A percentile compares a stretch with the other conserved stretches of the same genome.
phyloP scores from a whole-genome alignment of 2,113 vertebrate genomes.

The Peucedramus taeniatus region DNA sequence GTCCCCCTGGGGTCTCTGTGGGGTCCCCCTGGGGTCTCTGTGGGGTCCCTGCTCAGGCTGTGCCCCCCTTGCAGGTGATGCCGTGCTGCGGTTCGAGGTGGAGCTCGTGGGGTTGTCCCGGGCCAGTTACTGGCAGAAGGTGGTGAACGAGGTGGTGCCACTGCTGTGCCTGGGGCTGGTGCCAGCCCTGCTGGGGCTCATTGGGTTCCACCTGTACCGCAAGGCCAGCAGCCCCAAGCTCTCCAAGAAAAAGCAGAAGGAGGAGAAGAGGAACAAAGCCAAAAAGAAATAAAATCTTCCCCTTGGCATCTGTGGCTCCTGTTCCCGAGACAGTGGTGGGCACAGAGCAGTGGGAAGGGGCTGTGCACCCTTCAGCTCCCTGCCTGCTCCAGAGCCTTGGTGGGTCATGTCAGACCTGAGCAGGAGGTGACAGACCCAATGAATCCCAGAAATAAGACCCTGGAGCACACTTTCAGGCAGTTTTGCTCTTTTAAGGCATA shows the following conservation, averaged over 20 bases:
- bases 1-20: neutral
- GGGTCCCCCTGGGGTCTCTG: neutral
- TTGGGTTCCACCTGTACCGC: slow-evolving; percentile 90
- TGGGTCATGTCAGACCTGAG: neutral
- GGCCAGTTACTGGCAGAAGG: slow-evolving; percentile 86
- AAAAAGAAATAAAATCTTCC: slow-evolving; percentile 75
- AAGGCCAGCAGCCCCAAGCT: slow-evolving; percentile 81
- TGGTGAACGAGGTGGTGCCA: slow-evolving; percentile 84
- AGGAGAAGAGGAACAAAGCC: slow-evolving; percentile 93
- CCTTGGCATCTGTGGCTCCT: neutral
- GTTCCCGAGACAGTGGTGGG: neutral
- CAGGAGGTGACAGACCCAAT: fast-evolving
- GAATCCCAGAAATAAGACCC: neutral
- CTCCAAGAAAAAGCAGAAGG: slow-evolving; percentile 91
- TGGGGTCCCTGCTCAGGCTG: neutral
- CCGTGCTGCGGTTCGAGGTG: slow-evolving; percentile 88
- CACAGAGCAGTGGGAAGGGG: neutral
- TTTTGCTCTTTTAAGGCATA: neutral
- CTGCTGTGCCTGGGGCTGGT: slow-evolving; percentile 85
- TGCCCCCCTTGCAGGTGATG: slow-evolving; percentile 73
- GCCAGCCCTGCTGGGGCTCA: slow-evolving; percentile 86
- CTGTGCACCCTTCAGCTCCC: neutral
- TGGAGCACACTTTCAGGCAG: neutral
- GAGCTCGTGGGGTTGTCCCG: slow-evolving; percentile 84
- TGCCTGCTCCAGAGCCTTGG: neutral